Base-by-base conservation (phyloP, 1,140 invertebrate genomes). In the Polypedilum vanderplanki region DNA sequence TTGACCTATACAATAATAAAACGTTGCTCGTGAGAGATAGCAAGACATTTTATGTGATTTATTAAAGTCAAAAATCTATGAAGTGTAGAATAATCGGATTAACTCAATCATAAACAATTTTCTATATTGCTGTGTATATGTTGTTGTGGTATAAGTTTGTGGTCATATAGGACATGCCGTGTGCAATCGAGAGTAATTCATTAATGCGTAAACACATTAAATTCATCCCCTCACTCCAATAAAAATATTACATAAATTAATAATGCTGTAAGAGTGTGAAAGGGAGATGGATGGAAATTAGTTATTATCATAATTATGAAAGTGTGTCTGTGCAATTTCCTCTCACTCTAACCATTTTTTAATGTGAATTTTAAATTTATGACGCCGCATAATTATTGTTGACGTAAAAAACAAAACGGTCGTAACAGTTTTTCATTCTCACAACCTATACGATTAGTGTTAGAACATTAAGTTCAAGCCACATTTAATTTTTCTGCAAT, bases 141-240 rank as follows among this genome's bases (percentile, higher is more conserved):
- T 57, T 33, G 24, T 33, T 33, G 24, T 33, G 24, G 24, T 5
- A 33, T 33, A 33, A 33, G 2, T 57, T 57, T 57, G 46, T 57
- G 46, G 46, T 57, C 46, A 57, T 8, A 33, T 33, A 33, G 24
- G 5, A 33, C 24, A 33, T 33, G 24, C 5, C 24, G 24, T 33
- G 24, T 33, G 24, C 5, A 33, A 33, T 33, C 9, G n/a, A 57
- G 12, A 57, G n/a, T 57, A 57, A 57, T 57, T 57, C 46, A 57
- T 57, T 57, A 57, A 57, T 57, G 46, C 46, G 46, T 57, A n/a
- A 57, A 57, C 46, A 57, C 46, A 57, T 57, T 57, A 57, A 57
- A 57, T 4, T n/a, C 1, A 12, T 57, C 4, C 24, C 24, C 24
- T 3, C 24, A 33, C 24, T 33, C 24, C 5, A 33, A 33, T 33